These are phyloP conservation scores for Leucopsar rothschildi DNA, from an alignment of 2,113 vertebrate species.

Conservation along the genomic window DNA sequence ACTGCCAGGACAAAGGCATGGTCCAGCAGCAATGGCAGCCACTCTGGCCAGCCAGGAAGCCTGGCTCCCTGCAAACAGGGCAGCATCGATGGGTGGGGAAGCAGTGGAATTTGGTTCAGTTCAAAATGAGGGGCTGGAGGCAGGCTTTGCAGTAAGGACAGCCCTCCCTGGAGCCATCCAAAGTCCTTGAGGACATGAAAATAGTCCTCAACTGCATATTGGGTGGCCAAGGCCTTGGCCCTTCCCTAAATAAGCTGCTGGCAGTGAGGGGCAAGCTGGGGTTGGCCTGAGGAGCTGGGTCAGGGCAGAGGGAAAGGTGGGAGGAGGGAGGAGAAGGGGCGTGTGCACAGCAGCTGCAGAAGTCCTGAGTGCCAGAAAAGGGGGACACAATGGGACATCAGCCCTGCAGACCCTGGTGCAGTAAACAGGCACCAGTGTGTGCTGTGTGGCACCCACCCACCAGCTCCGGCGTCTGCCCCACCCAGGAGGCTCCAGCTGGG, in stretches of 20 bases:
- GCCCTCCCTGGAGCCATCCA: neutral
- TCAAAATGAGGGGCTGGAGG: neutral
- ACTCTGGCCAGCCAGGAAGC: neutral
- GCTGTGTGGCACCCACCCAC: neutral
- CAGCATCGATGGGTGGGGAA: accelerated
- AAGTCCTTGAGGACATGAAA: neutral
- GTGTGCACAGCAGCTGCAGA: neutral
- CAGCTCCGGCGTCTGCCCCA: neutral
- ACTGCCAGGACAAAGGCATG: neutral
- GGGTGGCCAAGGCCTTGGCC: neutral
- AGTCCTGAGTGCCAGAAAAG: accelerated
- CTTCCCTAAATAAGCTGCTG: neutral
- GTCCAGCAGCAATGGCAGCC: accelerated
- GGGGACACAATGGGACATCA: neutral
- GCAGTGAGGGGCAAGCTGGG: too few relatives aligned
- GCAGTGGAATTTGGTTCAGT: neutral
- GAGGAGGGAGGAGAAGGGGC: neutral
- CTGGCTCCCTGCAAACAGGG: accelerated
- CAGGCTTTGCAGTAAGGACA: accelerated
- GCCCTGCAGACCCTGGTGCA: neutral
- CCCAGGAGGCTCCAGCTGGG: neutral
- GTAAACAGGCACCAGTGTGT: neutral
- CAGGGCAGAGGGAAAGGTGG: neutral
- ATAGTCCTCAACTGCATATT: accelerated
- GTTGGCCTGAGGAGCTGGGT: neutral